These are phyloP conservation scores for Onthophagus taurus DNA, from an alignment of 1,140 invertebrate species.

Conservation along the genomic window DNA sequence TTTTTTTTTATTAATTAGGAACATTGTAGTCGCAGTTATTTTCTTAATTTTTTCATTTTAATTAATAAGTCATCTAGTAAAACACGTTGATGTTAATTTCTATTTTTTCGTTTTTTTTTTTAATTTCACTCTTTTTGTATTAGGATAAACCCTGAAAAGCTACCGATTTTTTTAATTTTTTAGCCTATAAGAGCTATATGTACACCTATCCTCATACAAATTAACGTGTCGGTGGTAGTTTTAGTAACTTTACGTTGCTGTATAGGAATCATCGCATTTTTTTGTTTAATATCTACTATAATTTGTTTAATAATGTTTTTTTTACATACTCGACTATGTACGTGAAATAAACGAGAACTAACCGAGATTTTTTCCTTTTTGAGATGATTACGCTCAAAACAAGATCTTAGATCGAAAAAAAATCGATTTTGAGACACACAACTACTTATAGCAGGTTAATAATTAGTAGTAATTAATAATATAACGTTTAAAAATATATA, in stretches of 20 bases:
- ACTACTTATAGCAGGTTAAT: no score
- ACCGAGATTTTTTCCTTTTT: slow-evolving; percentile 10
- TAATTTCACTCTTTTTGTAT: slow-evolving; percentile 17
- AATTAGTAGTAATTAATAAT: no score
- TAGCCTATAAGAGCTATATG: no score
- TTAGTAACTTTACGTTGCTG: slow-evolving; percentile 41
- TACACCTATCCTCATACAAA: slow-evolving; percentile 5
- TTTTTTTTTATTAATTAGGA: no score
- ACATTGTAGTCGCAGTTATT: slow-evolving; percentile 33
- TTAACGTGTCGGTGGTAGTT: no score
- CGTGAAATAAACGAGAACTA: no score
- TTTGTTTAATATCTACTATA: slow-evolving; percentile 2
- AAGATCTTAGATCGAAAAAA: no score
- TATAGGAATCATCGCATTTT: slow-evolving; percentile 37
- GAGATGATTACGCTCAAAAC: slow-evolving; percentile 7
- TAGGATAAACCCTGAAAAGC: no score
- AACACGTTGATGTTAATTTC: not conserved
- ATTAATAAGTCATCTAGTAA: not conserved
- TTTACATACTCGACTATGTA: slow-evolving; percentile 18
- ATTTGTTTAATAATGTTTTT: no score
- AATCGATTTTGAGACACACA: slow-evolving; percentile 28
- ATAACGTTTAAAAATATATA: slow-evolving; percentile 34
- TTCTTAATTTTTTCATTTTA: slow-evolving; percentile 1
- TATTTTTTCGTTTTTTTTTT: slow-evolving; percentile 1
- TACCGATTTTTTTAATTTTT: slow-evolving; percentile 16